Evolutionary conservation across 2,888 invertebrate genomes (phyloP).

Genomic region (Agelastica alni): DNA sequence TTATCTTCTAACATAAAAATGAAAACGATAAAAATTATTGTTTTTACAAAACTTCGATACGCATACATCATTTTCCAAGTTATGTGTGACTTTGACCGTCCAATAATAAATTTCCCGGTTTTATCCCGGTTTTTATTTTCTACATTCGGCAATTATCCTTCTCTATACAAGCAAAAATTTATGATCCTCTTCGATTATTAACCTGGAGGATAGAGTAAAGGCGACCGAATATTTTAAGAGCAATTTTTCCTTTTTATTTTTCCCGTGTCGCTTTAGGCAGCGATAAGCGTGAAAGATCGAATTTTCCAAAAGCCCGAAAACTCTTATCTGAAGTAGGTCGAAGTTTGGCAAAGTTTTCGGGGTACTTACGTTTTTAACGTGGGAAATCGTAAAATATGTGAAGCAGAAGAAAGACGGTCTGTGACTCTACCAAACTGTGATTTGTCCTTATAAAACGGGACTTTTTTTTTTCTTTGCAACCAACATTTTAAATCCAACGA

Average conservation of each 20-base stretch:
- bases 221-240: constrained; percentile 38
- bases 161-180: constrained; percentile 28
- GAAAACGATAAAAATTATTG: too few species aligned
- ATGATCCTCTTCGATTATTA: constrained; percentile 32
- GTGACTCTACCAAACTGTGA: neutral
- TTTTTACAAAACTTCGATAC: too few species aligned
- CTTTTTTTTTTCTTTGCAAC: too few species aligned
- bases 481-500: too few species aligned
- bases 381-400: constrained; percentile 12
- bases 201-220: constrained; percentile 35
- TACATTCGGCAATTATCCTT: constrained; percentile 32
- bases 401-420: neutral
- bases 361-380: constrained; percentile 30
- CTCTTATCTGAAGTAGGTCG: constrained; percentile 38
- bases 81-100: neutral
- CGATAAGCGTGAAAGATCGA: constrained; percentile 41
- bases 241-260: constrained; percentile 45
- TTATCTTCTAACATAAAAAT: too few species aligned
- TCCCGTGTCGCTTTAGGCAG: constrained; percentile 38
- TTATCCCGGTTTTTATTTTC: constrained; percentile 22
- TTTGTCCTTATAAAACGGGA: neutral
- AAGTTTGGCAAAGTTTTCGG: constrained; percentile 26
- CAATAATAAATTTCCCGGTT: constrained; percentile 8
- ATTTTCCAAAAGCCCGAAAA: constrained; percentile 30
- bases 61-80: constrained; percentile 1